A percentile compares a stretch with the other conserved stretches of the same genome.
Conservation (phyloP, 2,113 vertebrate species). For the Eubucco bourcierii region DNA sequence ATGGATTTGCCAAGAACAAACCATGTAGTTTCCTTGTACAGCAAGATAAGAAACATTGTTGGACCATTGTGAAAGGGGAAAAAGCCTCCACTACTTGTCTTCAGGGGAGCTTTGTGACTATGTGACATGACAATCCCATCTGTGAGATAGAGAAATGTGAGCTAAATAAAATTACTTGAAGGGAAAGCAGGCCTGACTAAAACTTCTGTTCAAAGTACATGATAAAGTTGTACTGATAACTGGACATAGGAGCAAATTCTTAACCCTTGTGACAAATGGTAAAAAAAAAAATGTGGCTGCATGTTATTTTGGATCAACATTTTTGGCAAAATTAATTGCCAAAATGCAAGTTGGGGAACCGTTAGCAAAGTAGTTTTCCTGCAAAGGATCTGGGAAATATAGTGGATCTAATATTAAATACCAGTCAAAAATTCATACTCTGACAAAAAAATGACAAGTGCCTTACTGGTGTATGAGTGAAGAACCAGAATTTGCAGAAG, state of each 20-base stretch:
- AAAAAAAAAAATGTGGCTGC: background rate
- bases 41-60: background rate
- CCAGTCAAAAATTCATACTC: fast-evolving
- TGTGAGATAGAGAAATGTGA: background rate
- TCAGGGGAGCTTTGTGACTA: background rate
- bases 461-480: background rate
- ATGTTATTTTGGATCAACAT: background rate
- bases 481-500: background rate
- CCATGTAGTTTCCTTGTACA: background rate
- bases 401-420: background rate
- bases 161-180: background rate
- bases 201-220: background rate
- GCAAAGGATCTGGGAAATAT: background rate
- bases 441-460: fast-evolving
- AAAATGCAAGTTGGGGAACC: background rate
- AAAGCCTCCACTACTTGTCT: background rate
- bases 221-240: background rate
- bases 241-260: too few relatives aligned
- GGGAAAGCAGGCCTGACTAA: background rate
- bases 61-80: background rate
- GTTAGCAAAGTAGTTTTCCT: background rate
- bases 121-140: background rate
- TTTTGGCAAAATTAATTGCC: background rate
- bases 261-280: background rate
- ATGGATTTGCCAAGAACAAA: background rate